Evolutionary conservation across 2,113 vertebrate species (phyloP).

Genomic region (Campylorhamphus procurvoides): DNA sequence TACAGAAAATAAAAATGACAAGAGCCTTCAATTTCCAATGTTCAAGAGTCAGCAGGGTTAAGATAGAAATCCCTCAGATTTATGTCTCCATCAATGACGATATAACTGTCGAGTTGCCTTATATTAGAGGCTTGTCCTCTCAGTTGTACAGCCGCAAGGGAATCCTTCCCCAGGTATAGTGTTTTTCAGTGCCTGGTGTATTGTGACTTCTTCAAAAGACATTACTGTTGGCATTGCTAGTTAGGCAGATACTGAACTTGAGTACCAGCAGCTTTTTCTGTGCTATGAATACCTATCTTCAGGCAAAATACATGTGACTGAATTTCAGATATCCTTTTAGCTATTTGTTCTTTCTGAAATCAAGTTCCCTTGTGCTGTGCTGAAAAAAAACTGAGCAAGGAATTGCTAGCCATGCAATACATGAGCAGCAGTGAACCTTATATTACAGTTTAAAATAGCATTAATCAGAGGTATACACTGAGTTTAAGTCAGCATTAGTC

Average conservation of each 20-base stretch:
- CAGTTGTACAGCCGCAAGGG: background rate
- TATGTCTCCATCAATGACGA: constrained; percentile 2
- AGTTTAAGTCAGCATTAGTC: constrained; percentile 52
- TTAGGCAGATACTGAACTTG: background rate
- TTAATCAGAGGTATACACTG: constrained; percentile 57
- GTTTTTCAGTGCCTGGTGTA: background rate
- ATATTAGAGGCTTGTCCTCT: constrained; percentile 24
- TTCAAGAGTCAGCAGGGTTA: background rate
- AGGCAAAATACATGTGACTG: background rate
- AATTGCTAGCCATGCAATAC: constrained; percentile 59
- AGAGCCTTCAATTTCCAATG: background rate
- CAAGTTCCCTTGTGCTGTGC: constrained; percentile 39
- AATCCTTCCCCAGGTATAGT: background rate
- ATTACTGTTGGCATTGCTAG: background rate
- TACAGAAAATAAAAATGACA: constrained; percentile 41
- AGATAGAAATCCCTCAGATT: constrained; percentile 7
- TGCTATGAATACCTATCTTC: constrained; percentile 3
- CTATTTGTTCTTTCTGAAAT: constrained; percentile 67
- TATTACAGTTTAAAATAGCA: constrained; percentile 66
- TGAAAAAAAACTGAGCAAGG: constrained; percentile 64
- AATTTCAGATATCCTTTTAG: constrained; percentile 57
- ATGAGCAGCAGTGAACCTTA: constrained; percentile 57
- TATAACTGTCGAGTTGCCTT: background rate
- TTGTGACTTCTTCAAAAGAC: background rate
- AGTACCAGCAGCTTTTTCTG: background rate